These are phyloP conservation scores for Halcyon leucocephala DNA, from an alignment of 2,797 vertebrate genomes.

Conservation along the genomic window DNA sequence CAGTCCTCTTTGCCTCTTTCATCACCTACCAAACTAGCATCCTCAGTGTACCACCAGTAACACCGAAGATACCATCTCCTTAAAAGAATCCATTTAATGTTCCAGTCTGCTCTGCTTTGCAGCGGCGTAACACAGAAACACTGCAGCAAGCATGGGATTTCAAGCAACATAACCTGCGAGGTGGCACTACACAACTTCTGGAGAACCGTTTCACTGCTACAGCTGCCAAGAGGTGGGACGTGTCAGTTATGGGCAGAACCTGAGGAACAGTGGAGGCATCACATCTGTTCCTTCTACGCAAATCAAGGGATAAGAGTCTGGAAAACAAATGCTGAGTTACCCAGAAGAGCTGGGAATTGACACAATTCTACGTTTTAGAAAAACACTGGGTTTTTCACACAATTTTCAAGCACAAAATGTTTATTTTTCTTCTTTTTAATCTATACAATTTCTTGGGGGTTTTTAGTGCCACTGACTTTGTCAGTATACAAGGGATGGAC, in stretches of 20 bases:
- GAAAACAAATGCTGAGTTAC: neutral
- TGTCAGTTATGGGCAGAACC: neutral
- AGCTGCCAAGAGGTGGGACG: neutral
- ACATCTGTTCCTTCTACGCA: neutral
- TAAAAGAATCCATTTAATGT: accelerated
- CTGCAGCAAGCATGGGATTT: neutral
- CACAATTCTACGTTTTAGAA: neutral
- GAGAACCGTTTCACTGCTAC: neutral
- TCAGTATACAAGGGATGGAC: constrained; percentile 80
- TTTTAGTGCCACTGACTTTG: constrained; percentile 84
- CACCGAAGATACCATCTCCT: neutral
- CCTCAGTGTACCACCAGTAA: neutral
- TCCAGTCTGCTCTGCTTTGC: neutral
- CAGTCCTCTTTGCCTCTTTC: neutral
- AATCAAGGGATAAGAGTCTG: neutral
- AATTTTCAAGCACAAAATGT: constrained; percentile 93
- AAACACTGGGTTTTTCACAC: constrained; percentile 74
- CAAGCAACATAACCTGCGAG: accelerated
- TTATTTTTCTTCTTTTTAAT: constrained; percentile 92
- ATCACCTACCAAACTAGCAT: neutral
- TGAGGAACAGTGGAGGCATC: neutral
- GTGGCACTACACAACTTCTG: accelerated
- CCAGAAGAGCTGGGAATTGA: neutral
- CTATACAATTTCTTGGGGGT: constrained; percentile 87
- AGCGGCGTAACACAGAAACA: neutral